These are phyloP conservation scores for Rissa tridactyla DNA, from an alignment of 2,113 vertebrate species.

Conservation along the genomic window DNA sequence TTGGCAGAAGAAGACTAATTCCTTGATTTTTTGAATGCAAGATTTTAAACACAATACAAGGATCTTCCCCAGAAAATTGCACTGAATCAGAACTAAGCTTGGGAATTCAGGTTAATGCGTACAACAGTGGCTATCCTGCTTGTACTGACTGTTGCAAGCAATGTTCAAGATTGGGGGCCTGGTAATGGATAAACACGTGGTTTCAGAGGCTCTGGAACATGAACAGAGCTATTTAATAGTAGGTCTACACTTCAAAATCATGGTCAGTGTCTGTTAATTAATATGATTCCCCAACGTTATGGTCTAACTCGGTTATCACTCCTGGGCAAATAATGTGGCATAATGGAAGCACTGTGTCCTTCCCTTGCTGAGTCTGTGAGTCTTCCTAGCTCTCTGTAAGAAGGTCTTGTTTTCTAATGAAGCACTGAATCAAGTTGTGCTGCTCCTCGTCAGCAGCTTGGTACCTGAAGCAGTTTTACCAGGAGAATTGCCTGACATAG, in stretches of 20 bases:
- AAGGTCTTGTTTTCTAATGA: background rate
- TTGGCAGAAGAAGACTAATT: background rate
- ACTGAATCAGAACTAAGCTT: background rate
- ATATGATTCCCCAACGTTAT: background rate
- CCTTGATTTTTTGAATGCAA: background rate
- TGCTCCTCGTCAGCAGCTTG: background rate
- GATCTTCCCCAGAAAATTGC: background rate
- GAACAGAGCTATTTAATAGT: background rate
- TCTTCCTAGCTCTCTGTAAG: background rate
- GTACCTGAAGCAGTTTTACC: background rate
- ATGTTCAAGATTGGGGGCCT: background rate
- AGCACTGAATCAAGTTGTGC: background rate
- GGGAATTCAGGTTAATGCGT: background rate
- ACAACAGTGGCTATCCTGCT: background rate
- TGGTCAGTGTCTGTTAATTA: background rate
- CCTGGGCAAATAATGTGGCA: background rate
- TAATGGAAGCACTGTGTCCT: background rate
- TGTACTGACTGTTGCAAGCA: background rate
- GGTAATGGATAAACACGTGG: background rate
- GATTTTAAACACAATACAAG: background rate
- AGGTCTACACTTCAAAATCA: background rate
- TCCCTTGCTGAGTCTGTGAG: background rate
- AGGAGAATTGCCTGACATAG: background rate
- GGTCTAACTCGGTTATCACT: background rate
- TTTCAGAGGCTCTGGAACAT: background rate